These are phyloP conservation scores for Ceratitis capitata DNA, from an alignment of 1,140 invertebrate genomes.

Conservation along the genomic window DNA sequence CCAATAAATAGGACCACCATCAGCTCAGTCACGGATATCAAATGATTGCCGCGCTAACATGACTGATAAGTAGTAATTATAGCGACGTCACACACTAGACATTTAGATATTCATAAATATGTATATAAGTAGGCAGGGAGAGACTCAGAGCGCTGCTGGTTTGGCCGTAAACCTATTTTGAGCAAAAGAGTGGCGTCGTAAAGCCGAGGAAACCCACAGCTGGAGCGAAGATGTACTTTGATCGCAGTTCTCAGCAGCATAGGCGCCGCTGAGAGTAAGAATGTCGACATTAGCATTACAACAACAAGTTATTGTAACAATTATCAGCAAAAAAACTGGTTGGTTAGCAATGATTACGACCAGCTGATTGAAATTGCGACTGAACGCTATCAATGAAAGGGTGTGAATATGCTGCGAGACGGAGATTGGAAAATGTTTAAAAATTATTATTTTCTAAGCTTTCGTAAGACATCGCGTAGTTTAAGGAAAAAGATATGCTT, in stretches of 20 bases:
- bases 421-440: neutral
- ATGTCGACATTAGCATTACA: neutral
- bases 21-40: neutral
- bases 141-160: neutral
- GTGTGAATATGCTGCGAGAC: too few species aligned
- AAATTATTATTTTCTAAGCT: too few species aligned
- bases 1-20: neutral
- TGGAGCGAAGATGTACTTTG: neutral
- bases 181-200: neutral
- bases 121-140: neutral
- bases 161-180: neutral
- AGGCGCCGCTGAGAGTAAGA: too few species aligned
- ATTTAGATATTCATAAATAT: neutral
- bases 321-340: slow-evolving; percentile 33
- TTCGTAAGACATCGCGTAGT: too few species aligned
- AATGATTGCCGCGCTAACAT: slow-evolving; percentile 5
- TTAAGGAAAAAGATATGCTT: too few species aligned
- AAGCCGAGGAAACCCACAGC: neutral
- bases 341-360: slow-evolving; percentile 8
- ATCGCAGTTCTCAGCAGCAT: neutral
- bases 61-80: neutral
- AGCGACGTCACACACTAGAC: neutral
- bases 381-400: slow-evolving; percentile 10
- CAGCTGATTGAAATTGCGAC: slow-evolving; percentile 8
- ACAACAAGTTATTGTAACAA: slow-evolving; percentile 3